Evolutionary conservation across 2,797 vertebrate species (phyloP).

Genomic region (Macroramphosus scolopax): DNA sequence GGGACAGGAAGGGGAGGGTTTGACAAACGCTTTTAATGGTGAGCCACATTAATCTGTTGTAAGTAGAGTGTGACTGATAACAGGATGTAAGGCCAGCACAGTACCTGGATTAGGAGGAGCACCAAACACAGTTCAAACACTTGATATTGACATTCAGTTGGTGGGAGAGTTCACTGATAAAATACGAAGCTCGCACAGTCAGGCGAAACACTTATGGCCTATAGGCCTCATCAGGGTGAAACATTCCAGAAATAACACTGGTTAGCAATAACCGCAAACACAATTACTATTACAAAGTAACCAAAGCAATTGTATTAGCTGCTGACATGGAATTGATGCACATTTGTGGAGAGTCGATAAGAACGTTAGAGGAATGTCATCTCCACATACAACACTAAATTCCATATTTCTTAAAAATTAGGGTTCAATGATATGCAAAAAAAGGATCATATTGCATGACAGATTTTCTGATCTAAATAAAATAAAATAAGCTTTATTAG

Average conservation of each 20-base stretch:
- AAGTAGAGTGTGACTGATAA: slow-evolving; percentile 4
- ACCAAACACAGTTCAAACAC: slow-evolving; percentile 41
- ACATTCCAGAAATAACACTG: slow-evolving; percentile 19
- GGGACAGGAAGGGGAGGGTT: neutral
- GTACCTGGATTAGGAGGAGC: slow-evolving; percentile 46
- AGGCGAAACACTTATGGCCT: neutral
- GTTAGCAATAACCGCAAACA: neutral
- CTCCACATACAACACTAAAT: no score
- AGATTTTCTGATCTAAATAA: no score
- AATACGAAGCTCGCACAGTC: slow-evolving; percentile 1
- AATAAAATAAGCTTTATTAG: no score
- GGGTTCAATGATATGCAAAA: no score
- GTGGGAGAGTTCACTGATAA: neutral
- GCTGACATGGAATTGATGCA: no score
- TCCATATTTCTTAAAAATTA: no score
- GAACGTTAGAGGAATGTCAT: no score
- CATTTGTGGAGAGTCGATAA: no score
- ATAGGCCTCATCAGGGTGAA: neutral
- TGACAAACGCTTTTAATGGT: slow-evolving; percentile 27
- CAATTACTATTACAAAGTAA: neutral
- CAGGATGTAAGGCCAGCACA: slow-evolving; percentile 45
- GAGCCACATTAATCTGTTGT: slow-evolving; percentile 1
- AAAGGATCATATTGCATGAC: no score
- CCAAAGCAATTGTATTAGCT: neutral
- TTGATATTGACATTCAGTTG: slow-evolving; percentile 6